A percentile compares a stretch with the other conserved stretches of the same genome.
Evolutionary conservation across 2,797 vertebrate genomes (phyloP).

Genomic region (Spinus olivaceus): DNA sequence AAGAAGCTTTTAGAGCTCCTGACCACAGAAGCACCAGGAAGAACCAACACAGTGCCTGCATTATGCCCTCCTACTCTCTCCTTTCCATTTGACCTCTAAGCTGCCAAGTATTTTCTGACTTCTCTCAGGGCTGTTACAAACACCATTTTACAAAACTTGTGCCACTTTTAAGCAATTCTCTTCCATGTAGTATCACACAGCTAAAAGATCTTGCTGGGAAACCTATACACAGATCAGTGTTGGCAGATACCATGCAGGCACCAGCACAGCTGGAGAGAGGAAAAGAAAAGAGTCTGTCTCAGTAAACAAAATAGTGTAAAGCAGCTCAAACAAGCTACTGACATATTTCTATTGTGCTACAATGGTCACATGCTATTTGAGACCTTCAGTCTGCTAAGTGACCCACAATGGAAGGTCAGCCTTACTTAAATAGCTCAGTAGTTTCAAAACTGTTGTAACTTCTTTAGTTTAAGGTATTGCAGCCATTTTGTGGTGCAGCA

Average conservation of each 20-base stretch:
- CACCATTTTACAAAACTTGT: not conserved
- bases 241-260: not conserved
- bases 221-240: not conserved
- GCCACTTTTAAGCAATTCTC: not conserved
- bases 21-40: not conserved
- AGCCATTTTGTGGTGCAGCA: not conserved
- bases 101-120: not conserved
- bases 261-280: not conserved
- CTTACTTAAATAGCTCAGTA: not conserved
- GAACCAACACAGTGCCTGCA: not conserved
- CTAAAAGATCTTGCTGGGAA: not conserved
- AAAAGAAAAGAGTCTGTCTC: not conserved
- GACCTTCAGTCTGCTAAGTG: not conserved
- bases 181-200: not conserved
- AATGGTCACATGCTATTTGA: not conserved
- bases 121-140: not conserved
- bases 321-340: not conserved
- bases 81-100: not conserved
- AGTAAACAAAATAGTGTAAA: not conserved
- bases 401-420: not conserved
- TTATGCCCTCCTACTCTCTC: not conserved
- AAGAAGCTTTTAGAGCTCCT: not conserved
- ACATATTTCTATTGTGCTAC: not conserved
- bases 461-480: not conserved
- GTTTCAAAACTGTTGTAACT: not conserved